phyloP scores from a whole-genome alignment of 1,140 invertebrate genomes.

The Conus ventricosus region DNA sequence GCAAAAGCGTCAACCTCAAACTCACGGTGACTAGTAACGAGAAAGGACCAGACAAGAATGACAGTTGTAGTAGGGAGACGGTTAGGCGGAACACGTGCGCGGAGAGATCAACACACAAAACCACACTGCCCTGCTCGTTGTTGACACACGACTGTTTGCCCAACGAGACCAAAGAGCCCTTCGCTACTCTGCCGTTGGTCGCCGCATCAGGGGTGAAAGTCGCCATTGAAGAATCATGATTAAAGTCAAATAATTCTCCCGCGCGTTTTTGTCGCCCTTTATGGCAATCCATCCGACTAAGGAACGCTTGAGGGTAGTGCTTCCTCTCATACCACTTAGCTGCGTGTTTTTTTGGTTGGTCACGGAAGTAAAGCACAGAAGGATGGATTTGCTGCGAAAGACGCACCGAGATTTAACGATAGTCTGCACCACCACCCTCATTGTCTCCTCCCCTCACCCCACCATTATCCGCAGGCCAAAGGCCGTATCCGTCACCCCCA shows the following conservation, averaged over 20 bases:
- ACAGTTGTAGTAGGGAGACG: no score
- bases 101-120: slow-evolving; percentile 5
- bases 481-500: neutral
- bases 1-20: no score
- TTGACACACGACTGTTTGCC: slow-evolving; percentile 27
- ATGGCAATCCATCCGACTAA: neutral
- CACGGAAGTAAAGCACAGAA: slow-evolving; percentile 23
- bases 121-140: neutral
- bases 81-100: neutral
- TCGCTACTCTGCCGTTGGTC: neutral
- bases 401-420: neutral
- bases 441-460: no score
- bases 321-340: neutral
- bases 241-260: slow-evolving; percentile 35
- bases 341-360: slow-evolving; percentile 6
- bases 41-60: neutral
- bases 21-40: neutral
- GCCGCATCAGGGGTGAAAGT: slow-evolving; percentile 33
- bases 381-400: slow-evolving; percentile 2
- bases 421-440: neutral
- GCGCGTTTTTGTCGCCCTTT: slow-evolving; percentile 29
- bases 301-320: neutral
- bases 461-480: neutral
- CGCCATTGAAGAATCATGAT: slow-evolving; percentile 36
- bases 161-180: neutral